Base-by-base conservation (phyloP, 2,113 vertebrate species). In the Platanista minor region DNA sequence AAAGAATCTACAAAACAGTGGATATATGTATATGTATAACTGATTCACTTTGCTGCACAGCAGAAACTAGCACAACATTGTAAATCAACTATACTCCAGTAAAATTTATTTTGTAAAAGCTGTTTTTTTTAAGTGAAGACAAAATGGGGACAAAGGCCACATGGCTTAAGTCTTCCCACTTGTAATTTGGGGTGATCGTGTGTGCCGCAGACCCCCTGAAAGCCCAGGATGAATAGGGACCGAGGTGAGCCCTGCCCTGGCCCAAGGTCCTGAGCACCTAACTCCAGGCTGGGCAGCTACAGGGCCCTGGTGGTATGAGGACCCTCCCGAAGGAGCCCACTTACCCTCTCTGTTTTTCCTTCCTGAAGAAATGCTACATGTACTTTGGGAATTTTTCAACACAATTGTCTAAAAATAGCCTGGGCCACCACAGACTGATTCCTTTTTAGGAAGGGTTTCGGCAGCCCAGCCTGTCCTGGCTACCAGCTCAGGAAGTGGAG, bases 371-470 rank as follows among this genome's bases (percentile, higher is more conserved):
- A 89, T 96, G 96, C 66, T 84, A 27, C 59, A 36, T 95, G 96
- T 71, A 61, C 61, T 89, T 95, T 43, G 96, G 91, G 96, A 96
- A 84, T 90, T 97, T 84, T 96, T 97, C 85, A 97, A 89, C 88
- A 96, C 95, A 98, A 90, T 71, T 21, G 3, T 91, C 92, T 98
- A 97, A 98, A 98, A 88, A 77, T 96, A 98, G 31, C 54, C 41
- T 77, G 33, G 92, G 86, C 29, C 96, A 94, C 95, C 46, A 17
- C 91, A 83, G 2, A 0, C 93, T 0, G 1, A 72, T 84, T 80
- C 97, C 97, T 98, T 91, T 97, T 98, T 96, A 98, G 94, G 95
- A 96, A 96, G 93, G 93, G 27, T 93, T 97, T 98, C 89, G 43
- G 91, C 90, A 96, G 78, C 82, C 59, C 27, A 4, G 87, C 82